phyloP scores from a whole-genome alignment of 1,140 invertebrate genomes.

The Holotrichia oblita region DNA sequence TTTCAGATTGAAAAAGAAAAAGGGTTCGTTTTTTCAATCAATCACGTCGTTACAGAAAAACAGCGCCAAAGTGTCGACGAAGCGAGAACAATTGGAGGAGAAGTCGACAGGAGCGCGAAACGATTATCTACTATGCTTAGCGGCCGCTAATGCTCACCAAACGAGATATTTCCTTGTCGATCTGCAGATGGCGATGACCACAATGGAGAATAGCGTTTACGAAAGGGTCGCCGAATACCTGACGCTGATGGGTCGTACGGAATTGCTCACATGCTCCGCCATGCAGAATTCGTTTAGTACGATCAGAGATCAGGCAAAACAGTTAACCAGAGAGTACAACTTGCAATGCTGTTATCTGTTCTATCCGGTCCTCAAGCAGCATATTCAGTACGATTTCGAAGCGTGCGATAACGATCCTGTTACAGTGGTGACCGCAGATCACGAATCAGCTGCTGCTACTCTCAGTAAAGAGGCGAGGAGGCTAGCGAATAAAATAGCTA shows the following conservation, averaged over 20 bases:
- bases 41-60: constrained; percentile 95
- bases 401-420: constrained; percentile 89
- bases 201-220: constrained; percentile 89
- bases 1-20: constrained; percentile 91
- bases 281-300: constrained; percentile 91
- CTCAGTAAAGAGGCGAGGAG: constrained; percentile 89
- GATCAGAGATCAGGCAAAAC: constrained; percentile 90
- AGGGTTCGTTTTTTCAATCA: constrained; percentile 95
- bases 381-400: constrained; percentile 94
- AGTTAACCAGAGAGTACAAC: constrained; percentile 93
- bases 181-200: constrained; percentile 85
- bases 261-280: constrained; percentile 90
- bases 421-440: constrained; percentile 79
- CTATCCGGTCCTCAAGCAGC: constrained; percentile 93
- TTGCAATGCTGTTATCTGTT: constrained; percentile 92
- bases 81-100: constrained; percentile 90
- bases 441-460: constrained; percentile 75
- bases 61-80: constrained; percentile 92
- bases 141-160: constrained; percentile 95
- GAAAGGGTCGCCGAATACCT: constrained; percentile 93
- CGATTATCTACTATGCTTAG: constrained; percentile 90
- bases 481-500: constrained; percentile 85
- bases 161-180: constrained; percentile 88
- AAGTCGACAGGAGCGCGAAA: constrained; percentile 95
- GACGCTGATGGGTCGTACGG: constrained; percentile 88